A percentile compares a stretch with the other conserved stretches of the same genome.
These are phyloP conservation scores for Epirrita christyi DNA, from an alignment of 2,888 invertebrate genomes.

Conservation along the genomic window DNA sequence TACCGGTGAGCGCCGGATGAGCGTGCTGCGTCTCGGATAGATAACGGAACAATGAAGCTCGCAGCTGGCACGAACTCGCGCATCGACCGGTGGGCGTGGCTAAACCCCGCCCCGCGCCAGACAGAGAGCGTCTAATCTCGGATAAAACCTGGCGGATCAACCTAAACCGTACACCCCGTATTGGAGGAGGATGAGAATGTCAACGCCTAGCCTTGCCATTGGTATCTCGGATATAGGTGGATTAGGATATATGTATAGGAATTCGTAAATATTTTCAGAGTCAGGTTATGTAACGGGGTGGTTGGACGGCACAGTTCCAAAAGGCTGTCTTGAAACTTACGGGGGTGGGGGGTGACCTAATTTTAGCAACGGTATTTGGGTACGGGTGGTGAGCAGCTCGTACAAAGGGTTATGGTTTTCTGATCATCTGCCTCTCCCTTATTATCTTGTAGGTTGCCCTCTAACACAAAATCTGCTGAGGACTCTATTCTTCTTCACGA, in stretches of 20 bases:
- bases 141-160: constrained; percentile 75
- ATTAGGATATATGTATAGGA: constrained; percentile 74
- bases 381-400: constrained; percentile 4
- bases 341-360: constrained; percentile 24
- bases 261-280: constrained; percentile 44
- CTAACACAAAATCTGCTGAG: too few species aligned
- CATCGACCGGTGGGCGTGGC: constrained; percentile 83
- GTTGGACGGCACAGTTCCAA: constrained; percentile 17
- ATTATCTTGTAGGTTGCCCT: too few species aligned
- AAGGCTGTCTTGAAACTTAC: constrained; percentile 7
- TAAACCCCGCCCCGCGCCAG: constrained; percentile 73
- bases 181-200: constrained; percentile 77
- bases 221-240: constrained; percentile 75
- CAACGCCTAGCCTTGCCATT: constrained; percentile 75
- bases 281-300: constrained; percentile 38
- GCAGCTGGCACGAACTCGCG: constrained; percentile 49
- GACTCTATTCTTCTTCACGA: too few species aligned
- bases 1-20: constrained; percentile 72
- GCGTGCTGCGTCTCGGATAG: constrained; percentile 75
- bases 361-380: constrained; percentile 8
- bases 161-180: constrained; percentile 74
- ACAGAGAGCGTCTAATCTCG: constrained; percentile 79
- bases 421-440: constrained; percentile 10
- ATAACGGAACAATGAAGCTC: constrained; percentile 76
- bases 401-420: constrained; percentile 12